These are phyloP conservation scores for Clamator glandarius DNA, from an alignment of 2,797 vertebrate genomes.

Conservation along the genomic window DNA sequence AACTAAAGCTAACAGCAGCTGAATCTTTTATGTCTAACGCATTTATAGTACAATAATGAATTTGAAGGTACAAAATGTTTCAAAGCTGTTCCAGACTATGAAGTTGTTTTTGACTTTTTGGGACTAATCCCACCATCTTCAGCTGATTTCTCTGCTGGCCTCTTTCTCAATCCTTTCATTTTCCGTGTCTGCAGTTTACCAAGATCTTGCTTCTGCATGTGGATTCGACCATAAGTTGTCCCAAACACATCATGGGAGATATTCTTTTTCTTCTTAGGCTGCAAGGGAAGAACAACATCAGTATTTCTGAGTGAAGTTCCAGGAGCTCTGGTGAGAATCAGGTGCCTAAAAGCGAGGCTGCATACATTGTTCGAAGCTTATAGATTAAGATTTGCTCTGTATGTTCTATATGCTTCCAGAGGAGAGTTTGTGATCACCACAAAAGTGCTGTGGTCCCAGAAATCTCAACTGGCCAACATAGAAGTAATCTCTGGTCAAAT, in stretches of 20 bases:
- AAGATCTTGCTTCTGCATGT: slow-evolving; percentile 98
- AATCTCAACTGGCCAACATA: not conserved
- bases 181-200: slow-evolving; percentile 92
- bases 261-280: slow-evolving; percentile 98
- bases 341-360: not conserved
- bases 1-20: not conserved
- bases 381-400: not conserved
- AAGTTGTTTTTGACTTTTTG: slow-evolving; percentile 81
- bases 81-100: not conserved
- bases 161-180: slow-evolving; percentile 94
- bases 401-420: not conserved
- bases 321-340: not conserved
- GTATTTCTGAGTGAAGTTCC: not conserved
- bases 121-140: slow-evolving; percentile 35
- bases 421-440: not conserved
- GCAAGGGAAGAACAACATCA: slow-evolving; percentile 21
- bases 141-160: slow-evolving; percentile 73
- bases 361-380: not conserved
- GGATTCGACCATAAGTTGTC: slow-evolving; percentile 90
- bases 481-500: not conserved
- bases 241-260: slow-evolving; percentile 92
- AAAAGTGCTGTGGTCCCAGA: not conserved
- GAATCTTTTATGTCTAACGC: not conserved
- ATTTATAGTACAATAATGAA: not conserved
- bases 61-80: not conserved